These are phyloP conservation scores for Portevinia maculata DNA, from an alignment of 2,888 invertebrate genomes.

Conservation along the genomic window DNA sequence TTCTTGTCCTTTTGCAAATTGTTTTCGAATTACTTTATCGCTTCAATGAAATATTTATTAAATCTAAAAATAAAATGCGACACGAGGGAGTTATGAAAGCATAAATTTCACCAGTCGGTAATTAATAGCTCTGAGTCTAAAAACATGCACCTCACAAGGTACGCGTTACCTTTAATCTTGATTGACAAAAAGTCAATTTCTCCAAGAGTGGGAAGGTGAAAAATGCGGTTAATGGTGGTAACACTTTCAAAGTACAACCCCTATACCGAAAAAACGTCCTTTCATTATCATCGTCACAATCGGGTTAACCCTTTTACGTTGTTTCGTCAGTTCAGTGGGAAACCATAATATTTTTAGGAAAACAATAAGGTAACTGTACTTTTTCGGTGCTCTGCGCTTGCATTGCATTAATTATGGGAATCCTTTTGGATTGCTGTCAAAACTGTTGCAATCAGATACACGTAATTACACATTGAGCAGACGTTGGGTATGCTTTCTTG, in stretches of 20 bases:
- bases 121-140: slow-evolving; percentile 62
- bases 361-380: slow-evolving; percentile 69
- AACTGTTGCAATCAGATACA: slow-evolving; percentile 76
- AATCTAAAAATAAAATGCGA: slow-evolving; percentile 35
- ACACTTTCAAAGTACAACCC: slow-evolving; percentile 56
- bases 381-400: slow-evolving; percentile 3
- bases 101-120: slow-evolving; percentile 39
- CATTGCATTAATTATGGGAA: slow-evolving; percentile 73
- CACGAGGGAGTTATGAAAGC: neutral
- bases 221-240: slow-evolving; percentile 67
- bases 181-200: slow-evolving; percentile 69
- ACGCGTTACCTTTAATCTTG: slow-evolving; percentile 63
- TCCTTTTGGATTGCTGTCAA: slow-evolving; percentile 72
- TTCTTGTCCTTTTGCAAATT: slow-evolving; percentile 38
- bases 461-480: slow-evolving; percentile 74
- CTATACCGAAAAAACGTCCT: slow-evolving; percentile 23
- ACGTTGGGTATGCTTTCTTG: slow-evolving; percentile 25
- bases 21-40: slow-evolving; percentile 26
- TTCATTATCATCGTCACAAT: slow-evolving; percentile 57
- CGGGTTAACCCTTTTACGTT: slow-evolving; percentile 61
- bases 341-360: slow-evolving; percentile 67
- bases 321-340: slow-evolving; percentile 13
- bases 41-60: slow-evolving; percentile 45
- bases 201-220: slow-evolving; percentile 50
- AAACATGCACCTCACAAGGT: slow-evolving; percentile 1